Evolutionary conservation across 2,888 invertebrate genomes (phyloP).

Genomic region (Frankliniella fusca): DNA sequence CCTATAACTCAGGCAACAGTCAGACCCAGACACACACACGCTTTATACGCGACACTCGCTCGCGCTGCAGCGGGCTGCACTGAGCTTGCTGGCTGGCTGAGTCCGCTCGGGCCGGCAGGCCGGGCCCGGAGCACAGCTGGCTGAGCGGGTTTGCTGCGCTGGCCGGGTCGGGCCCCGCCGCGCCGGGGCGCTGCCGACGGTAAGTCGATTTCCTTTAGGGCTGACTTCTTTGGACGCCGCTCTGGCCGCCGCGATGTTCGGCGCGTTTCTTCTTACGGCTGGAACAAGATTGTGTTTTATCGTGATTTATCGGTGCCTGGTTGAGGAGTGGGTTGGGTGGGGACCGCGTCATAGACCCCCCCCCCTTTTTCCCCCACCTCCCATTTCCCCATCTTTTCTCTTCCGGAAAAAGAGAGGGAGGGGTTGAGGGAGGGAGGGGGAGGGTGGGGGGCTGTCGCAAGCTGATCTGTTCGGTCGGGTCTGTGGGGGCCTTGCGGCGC

Average conservation of each 20-base stretch:
- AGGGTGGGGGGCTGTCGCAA: too few species aligned
- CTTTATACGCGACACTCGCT: too few species aligned
- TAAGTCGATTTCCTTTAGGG: not conserved
- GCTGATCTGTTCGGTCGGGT: not conserved
- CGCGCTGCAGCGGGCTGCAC: too few species aligned
- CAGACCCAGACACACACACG: too few species aligned
- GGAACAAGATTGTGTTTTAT: conserved; percentile 20
- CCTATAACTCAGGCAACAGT: too few species aligned
- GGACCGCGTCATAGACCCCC: not conserved
- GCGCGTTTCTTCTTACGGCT: not conserved
- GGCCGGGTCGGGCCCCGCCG: not conserved
- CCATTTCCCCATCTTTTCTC: too few species aligned
- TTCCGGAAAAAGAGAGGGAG: too few species aligned
- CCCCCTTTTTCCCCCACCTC: too few species aligned
- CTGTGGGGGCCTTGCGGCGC: not conserved
- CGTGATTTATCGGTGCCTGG: conserved; percentile 9
- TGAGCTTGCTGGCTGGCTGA: not conserved
- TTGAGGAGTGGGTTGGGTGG: not conserved
- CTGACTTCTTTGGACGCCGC: not conserved
- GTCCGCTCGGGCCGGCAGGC: not conserved
- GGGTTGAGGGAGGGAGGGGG: too few species aligned
- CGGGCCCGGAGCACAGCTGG: too few species aligned
- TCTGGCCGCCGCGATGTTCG: not conserved
- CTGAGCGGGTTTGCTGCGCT: too few species aligned
- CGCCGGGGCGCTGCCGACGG: too few species aligned